Conservation (phyloP, 92 coral and sea anemone genomes). For the Epizoanthus rinbou region DNA sequence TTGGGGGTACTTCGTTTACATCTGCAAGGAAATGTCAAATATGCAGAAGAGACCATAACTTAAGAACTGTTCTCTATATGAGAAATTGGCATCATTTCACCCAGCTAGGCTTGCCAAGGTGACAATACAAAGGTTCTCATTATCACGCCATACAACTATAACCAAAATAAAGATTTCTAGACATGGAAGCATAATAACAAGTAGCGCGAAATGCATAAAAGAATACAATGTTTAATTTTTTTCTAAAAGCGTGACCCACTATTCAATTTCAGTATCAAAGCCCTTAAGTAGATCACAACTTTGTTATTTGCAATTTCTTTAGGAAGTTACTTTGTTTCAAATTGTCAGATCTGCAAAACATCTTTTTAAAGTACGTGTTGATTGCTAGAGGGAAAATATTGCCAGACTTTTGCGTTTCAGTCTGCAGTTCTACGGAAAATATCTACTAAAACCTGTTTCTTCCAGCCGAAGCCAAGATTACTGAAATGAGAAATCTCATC, state of each 20-base stretch:
- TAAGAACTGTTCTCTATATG: not conserved
- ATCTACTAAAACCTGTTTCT: too few species aligned
- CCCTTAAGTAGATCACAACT: not conserved
- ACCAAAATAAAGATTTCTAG: too few species aligned
- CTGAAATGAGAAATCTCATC: not conserved
- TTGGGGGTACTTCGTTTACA: not conserved
- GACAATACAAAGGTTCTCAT: too few species aligned
- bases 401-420: not conserved
- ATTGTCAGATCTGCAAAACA: not conserved
- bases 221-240: too few species aligned
- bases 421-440: not conserved
- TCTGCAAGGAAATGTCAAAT: not conserved
- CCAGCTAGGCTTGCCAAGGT: too few species aligned
- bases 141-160: too few species aligned
- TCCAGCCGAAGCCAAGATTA: not conserved
- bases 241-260: not conserved
- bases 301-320: constrained; percentile 8
- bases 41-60: too few species aligned
- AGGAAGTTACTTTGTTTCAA: constrained; percentile 11
- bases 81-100: not conserved
- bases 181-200: not conserved
- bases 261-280: not conserved
- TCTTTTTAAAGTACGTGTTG: not conserved
- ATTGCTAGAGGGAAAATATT: not conserved
- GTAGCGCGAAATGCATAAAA: not conserved